These are phyloP conservation scores for Alitta virens DNA, from an alignment of 2,888 invertebrate species.

Conservation along the genomic window DNA sequence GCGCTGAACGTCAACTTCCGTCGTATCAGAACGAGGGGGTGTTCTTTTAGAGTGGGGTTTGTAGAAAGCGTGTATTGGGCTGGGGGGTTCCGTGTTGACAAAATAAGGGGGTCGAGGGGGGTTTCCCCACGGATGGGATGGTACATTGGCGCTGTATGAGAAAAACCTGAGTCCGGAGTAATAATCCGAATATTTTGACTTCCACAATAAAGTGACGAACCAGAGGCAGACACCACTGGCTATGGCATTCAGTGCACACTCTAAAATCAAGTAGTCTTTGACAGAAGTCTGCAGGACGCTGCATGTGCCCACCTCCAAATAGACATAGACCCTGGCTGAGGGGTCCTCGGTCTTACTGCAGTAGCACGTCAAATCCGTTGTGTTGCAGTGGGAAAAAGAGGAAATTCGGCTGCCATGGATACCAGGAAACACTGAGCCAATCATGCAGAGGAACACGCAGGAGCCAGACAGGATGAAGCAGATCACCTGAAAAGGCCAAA, in stretches of 20 bases:
- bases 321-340: constrained; percentile 7
- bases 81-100: too few relatives aligned
- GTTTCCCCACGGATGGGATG: neutral
- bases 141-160: constrained; percentile 21
- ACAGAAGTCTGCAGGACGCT: constrained; percentile 20
- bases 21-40: too few relatives aligned
- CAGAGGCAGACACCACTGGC: constrained; percentile 26
- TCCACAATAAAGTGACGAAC: constrained; percentile 26
- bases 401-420: constrained; percentile 24
- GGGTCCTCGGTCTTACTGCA: constrained; percentile 13
- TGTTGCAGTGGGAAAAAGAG: constrained; percentile 12
- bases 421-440: constrained; percentile 24
- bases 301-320: constrained; percentile 17
- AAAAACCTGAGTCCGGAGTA: constrained; percentile 24
- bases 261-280: constrained; percentile 26
- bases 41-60: too few relatives aligned
- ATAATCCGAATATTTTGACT: constrained; percentile 18
- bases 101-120: neutral
- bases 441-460: constrained; percentile 27
- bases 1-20: too few relatives aligned
- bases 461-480: constrained; percentile 19
- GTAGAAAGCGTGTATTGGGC: too few relatives aligned
- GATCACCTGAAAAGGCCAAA: constrained; percentile 16
- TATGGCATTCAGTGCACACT: constrained; percentile 25
- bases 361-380: neutral